Base-by-base conservation (phyloP, 2,888 invertebrate species). In the Coecobrya sp. region DNA sequence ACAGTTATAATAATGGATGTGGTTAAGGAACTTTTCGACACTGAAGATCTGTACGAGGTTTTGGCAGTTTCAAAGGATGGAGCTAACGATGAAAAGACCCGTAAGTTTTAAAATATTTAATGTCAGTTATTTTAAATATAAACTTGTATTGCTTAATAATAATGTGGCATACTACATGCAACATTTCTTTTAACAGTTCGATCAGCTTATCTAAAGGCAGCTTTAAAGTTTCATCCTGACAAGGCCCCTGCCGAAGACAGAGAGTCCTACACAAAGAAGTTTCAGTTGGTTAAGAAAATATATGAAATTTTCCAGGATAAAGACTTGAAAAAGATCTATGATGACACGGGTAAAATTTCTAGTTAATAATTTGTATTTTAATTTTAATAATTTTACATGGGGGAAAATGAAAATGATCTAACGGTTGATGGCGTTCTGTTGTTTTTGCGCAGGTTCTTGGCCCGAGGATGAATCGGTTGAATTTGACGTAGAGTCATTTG, bases 161-260 rank as follows among this genome's bases (percentile, higher is more conserved):
- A n/a, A n/a, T n/a, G n/a, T n/a, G n/a, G n/a, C n/a, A n/a, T n/a
- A n/a, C n/a, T n/a, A n/a, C n/a, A n/a, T n/a, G n/a, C n/a, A n/a
- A n/a, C n/a, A n/a, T n/a, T n/a, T n/a, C n/a, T n/a, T 55, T 55
- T 22, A 59, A 11, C 45, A 95, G 95, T 95, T 59, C 90, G 93
- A 10, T 86, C 93, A 36, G 94, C 94, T 3, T 95, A 95, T 65
- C 86, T 94, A 68, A 89, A 90, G 30, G 94, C 94, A 5, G 95
- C 95, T 16, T 70, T 94, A 49, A 76, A 70, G 10, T 93, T 91
- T 73, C 95, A 95, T 62, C 95, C 95, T 0, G 95, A 95, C 79
- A 95, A 95, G 62, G 93, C 93, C 0, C 36, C 91, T 1, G 92
- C 89, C 10, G 92, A 91, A 10, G 91, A 95, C 7, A 86, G 93